Evolutionary conservation across 2,797 vertebrate genomes (phyloP).

Genomic region (Melanotaenia trifasciata): DNA sequence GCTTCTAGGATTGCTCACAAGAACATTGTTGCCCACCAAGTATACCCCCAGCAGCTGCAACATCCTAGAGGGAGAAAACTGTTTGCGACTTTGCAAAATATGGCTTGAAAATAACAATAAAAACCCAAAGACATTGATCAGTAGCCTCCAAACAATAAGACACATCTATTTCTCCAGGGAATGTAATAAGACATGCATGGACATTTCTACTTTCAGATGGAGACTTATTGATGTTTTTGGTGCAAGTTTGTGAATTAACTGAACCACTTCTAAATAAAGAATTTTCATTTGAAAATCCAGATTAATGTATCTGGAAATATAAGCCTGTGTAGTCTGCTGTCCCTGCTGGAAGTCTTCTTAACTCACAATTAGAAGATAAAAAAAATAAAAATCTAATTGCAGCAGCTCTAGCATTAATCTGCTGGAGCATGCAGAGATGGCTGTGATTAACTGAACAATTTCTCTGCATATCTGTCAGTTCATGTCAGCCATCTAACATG

Average conservation of each 20-base stretch:
- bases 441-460: constrained; percentile 29
- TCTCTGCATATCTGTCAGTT: constrained; percentile 51
- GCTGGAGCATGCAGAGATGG: constrained; percentile 37
- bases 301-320: constrained; percentile 23
- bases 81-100: not conserved
- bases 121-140: not conserved
- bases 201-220: not conserved
- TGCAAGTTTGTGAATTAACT: not conserved
- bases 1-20: not conserved
- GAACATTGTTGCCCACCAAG: not conserved
- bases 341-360: not conserved
- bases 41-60: not conserved
- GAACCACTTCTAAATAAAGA: not conserved
- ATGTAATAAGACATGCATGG: not conserved
- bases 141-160: not conserved
- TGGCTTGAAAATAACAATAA: not conserved
- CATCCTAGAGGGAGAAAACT: not conserved
- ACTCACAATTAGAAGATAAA: not conserved
- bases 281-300: not conserved
- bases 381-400: constrained; percentile 2
- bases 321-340: constrained; percentile 30
- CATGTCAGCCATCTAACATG: constrained; percentile 35
- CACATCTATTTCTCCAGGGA: not conserved
- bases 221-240: not conserved
- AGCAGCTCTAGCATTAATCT: constrained; percentile 17